Evolutionary conservation across 2,888 invertebrate genomes (phyloP), one percentile per base, ranked within the genome.

Genomic region (Drosophila barbarae): DNA sequence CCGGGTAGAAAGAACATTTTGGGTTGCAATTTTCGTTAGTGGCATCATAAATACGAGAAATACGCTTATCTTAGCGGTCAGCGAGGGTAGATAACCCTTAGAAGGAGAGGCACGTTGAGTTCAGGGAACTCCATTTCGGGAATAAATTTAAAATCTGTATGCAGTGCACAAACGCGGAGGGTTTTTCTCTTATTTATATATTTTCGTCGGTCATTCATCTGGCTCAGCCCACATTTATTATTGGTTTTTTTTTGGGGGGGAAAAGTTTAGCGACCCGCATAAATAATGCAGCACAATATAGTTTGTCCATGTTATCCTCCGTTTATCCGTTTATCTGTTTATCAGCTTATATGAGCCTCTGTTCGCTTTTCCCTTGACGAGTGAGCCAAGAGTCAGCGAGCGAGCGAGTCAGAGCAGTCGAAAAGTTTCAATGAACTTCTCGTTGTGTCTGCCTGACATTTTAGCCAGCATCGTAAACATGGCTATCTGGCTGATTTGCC

Each of bases 121-220:
- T 78, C 79, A 74, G 46, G 21, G 73, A 74, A 74, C 82, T 68
- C 53, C 47, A 18, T 50, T 34, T 21, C 5, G 38, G 53, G 68
- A 68, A 72, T 77, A 74, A 69, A 74, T 78, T 74, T 69, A 36
- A 78, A 76, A 76, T 81, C 66, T 60, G 47, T 72, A 69, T 73
- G 76, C 75, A 63, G 49, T 35, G 44, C 56, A 51, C 42, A 57
- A 46, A 50, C 26, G n/a, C 10, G 13, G 51, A 52, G 18, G 23
- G 15, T n/a, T 12, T 12, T 21, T 12, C 10, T 28, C 28, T 18
- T 12, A 5, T 21, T 39, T 8, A 8, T 28, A 7, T 39, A 23
- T 41, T 23, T 28, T 15, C 13, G 10, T n/a, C 30, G 44, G 59
- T 66, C 73, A 76, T 77, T 77, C 73, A 68, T 69, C 65, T 73